These are phyloP conservation scores for Leptura quadrifasciata DNA, from an alignment of 2,888 invertebrate genomes.

Conservation along the genomic window DNA sequence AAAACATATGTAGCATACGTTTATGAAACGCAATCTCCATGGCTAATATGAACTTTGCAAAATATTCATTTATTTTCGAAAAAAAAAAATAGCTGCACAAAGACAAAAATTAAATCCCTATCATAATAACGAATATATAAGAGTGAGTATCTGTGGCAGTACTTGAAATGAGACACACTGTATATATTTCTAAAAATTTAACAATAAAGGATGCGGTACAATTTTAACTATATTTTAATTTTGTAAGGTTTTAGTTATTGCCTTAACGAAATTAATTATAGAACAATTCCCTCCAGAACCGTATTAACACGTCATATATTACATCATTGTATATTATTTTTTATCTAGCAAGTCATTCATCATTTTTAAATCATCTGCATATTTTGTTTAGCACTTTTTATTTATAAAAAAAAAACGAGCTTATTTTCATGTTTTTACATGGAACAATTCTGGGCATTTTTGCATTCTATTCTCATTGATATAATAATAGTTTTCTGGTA, in stretches of 20 bases:
- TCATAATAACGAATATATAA: too few relatives aligned
- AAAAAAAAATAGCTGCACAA: too few relatives aligned
- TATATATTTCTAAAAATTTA: too few relatives aligned
- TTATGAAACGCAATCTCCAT: too few relatives aligned
- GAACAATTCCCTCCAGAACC: conserved; percentile 19
- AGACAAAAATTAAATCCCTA: too few relatives aligned
- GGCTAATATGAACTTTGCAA: too few relatives aligned
- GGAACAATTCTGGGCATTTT: neutral
- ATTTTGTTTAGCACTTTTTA: conserved; percentile 34
- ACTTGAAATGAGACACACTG: too few relatives aligned
- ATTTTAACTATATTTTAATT: conserved; percentile 6
- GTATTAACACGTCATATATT: conserved; percentile 36
- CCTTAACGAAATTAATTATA: conserved; percentile 14
- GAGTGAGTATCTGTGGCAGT: too few relatives aligned
- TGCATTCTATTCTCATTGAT: neutral
- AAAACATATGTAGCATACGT: too few relatives aligned
- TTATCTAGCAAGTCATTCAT: conserved; percentile 39
- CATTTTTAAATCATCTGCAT: conserved; percentile 32
- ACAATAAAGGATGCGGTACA: neutral
- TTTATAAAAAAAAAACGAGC: neutral
- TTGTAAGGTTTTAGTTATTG: conserved; percentile 1
- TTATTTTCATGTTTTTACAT: neutral
- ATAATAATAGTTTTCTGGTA: neutral
- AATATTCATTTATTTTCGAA: too few relatives aligned
- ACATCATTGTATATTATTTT: conserved; percentile 47